Evolutionary conservation across 2,797 vertebrate species (phyloP).

Genomic region (Sebastes flavidus): DNA sequence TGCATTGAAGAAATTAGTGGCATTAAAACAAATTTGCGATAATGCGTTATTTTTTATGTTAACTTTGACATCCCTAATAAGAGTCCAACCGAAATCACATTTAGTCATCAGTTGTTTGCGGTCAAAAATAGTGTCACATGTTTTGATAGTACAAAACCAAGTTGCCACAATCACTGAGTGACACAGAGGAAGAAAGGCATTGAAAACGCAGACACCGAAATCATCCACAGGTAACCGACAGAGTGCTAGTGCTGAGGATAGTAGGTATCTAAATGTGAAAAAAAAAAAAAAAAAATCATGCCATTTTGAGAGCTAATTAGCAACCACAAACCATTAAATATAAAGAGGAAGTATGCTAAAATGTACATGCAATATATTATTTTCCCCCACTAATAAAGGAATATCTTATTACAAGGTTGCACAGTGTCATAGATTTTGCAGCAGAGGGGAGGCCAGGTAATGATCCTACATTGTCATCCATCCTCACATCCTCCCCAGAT

Average conservation of each 20-base stretch:
- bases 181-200: background rate
- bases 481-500: background rate
- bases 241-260: background rate
- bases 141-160: background rate
- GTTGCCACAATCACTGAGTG: background rate
- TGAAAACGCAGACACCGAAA: background rate
- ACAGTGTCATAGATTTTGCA: background rate
- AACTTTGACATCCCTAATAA: too few relatives aligned
- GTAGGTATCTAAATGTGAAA: too few relatives aligned
- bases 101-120: background rate
- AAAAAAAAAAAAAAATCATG: background rate
- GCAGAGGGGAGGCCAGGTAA: background rate
- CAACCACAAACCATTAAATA: background rate
- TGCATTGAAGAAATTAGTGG: too few relatives aligned
- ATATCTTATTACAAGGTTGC: background rate
- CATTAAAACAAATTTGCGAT: too few relatives aligned
- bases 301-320: background rate
- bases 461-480: background rate
- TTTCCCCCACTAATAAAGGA: too few relatives aligned
- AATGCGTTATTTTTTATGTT: fast-evolving
- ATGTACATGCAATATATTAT: background rate
- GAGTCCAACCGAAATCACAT: background rate
- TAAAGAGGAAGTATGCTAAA: background rate
- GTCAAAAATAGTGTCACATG: background rate
- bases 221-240: background rate